Evolutionary conservation across 2,113 vertebrate genomes (phyloP), one percentile per base, ranked within the genome.

Genomic region (Murina feae): DNA sequence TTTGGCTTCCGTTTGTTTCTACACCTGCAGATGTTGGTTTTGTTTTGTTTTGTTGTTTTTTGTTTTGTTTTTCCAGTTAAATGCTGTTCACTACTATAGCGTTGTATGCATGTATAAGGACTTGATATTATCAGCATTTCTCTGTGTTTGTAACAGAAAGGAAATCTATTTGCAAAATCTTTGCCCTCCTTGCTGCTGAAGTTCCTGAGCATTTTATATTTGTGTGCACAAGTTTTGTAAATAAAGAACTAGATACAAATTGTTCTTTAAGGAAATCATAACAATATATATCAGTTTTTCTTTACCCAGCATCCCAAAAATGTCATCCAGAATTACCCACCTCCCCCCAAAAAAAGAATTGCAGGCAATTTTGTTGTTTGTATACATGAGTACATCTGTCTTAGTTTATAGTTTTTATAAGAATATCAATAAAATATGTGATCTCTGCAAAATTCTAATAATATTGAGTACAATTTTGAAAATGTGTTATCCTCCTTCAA

Each of bases 371-470:
- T 58, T 85, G 53, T 79, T 86, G 9, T 86, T 72, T 91, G 11
- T 51, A 9, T 30, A 21, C 28, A 23, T 86, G 13, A 72, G 20
- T 79, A 25, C 6, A 39, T 47, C 89, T 92, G 66, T 83, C 23
- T 60, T 83, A 69, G 23, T 86, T 82, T 47, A 30, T 88, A 47
- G 9, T 4, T 83, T 95, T 82, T 72, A 71, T 91, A 47, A 90
- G 9, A 65, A 55, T 78, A 49, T 39, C 28, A 44, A 1, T 39
- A 65, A 90, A 69, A 66, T 75, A 2, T 9, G 6, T 21, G 23
- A 23, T 9, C 9, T 13, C 21, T 87, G n/a, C 16, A 83, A 84
- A 81, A 78, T 2, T 76, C 30, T 88, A 58, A 51, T 66, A 49
- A 72, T 8, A 80, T 11, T 65, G 30, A 94, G 30, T 85, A 28